These are phyloP conservation scores for Theodoxus fluviatilis DNA, from an alignment of 2,888 invertebrate genomes.

Conservation along the genomic window DNA sequence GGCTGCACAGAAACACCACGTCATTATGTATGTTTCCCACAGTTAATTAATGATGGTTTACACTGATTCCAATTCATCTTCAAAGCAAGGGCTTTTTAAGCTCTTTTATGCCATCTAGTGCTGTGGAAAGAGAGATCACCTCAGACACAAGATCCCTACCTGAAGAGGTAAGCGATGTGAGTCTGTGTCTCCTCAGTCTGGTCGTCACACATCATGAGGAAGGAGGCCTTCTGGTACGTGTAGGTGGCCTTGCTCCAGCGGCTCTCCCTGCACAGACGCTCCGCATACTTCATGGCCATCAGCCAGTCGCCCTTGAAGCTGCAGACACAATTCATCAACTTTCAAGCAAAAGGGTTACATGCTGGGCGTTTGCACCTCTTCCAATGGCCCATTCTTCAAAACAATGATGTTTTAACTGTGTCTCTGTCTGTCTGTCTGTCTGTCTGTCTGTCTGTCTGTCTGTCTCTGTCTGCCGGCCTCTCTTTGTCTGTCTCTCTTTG, in stretches of 20 bases:
- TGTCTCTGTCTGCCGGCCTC: no score
- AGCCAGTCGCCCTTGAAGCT: slow-evolving; percentile 76
- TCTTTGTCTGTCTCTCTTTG: no score
- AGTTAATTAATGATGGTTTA: no score
- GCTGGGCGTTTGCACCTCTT: not conserved
- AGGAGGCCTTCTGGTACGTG: slow-evolving; percentile 85
- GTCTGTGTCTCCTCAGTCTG: slow-evolving; percentile 65
- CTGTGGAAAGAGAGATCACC: not conserved
- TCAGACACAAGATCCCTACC: slow-evolving; percentile 66
- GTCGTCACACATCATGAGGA: slow-evolving; percentile 77
- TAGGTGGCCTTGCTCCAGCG: slow-evolving; percentile 93
- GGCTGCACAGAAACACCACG: slow-evolving; percentile 69
- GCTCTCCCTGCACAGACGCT: slow-evolving; percentile 77
- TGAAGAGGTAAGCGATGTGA: slow-evolving; percentile 75
- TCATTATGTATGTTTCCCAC: no score
- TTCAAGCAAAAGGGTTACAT: not conserved
- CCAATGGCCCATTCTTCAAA: no score
- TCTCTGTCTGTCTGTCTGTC: no score
- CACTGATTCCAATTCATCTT: not conserved
- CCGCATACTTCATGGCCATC: slow-evolving; percentile 77
- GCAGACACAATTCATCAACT: slow-evolving; percentile 16
- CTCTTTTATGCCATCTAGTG: not conserved
- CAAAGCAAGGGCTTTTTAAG: not conserved
- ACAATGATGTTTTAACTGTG: no score
- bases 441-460: no score